These are phyloP conservation scores for Listronotus bonariensis DNA, from an alignment of 1,140 invertebrate genomes.

Conservation along the genomic window DNA sequence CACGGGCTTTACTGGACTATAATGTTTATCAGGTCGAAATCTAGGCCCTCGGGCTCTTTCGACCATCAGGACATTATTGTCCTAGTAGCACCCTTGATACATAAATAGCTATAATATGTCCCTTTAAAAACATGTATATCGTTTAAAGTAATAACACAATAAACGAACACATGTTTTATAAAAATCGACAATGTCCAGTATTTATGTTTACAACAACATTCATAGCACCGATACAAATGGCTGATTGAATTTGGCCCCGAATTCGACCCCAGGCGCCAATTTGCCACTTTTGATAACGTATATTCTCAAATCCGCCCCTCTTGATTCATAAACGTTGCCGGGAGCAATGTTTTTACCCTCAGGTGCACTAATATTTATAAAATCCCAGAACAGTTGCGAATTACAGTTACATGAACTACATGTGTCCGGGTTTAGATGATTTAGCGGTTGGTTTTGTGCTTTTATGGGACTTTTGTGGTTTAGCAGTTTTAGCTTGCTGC, in stretches of 20 bases:
- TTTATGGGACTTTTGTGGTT: not conserved
- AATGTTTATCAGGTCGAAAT: no score
- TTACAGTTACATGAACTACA: conserved; percentile 7
- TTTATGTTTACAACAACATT: no score
- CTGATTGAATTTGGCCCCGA: conserved; percentile 18
- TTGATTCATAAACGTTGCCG: conserved; percentile 19
- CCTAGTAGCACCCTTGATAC: no score
- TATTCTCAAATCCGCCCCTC: conserved; percentile 23
- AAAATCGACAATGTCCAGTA: no score
- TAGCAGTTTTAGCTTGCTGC: no score
- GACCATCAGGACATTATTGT: no score
- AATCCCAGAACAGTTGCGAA: conserved; percentile 17
- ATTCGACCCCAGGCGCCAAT: conserved; percentile 18
- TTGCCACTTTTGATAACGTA: conserved; percentile 20
- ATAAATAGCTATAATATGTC: no score
- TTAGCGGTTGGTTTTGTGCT: not conserved
- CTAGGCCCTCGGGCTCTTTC: no score
- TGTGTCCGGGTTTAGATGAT: not conserved
- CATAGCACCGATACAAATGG: conserved; percentile 2
- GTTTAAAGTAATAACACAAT: no score
- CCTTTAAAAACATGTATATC: no score
- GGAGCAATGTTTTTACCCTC: conserved; percentile 15
- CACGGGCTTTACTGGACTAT: no score
- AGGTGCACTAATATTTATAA: conserved; percentile 16
- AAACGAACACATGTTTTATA: no score